A percentile compares a stretch with the other conserved stretches of the same genome.
These are phyloP conservation scores for Leptodactylus fuscus DNA, from an alignment of 2,113 vertebrate species.

Conservation along the genomic window DNA sequence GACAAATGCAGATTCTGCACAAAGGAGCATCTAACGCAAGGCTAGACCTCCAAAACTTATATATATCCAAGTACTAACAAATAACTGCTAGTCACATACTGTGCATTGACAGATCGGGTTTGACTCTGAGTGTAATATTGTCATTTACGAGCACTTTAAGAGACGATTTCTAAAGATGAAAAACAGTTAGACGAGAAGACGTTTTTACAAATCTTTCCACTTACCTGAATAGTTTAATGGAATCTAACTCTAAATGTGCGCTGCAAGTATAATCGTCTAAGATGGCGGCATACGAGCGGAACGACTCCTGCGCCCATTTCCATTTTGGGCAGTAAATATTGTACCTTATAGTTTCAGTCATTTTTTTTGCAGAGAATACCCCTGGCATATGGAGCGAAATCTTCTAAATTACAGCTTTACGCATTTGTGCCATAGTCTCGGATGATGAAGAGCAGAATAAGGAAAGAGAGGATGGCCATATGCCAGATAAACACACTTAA, in stretches of 20 bases:
- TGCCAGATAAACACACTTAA: conserved; percentile 53
- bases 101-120: no score
- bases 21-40: no score
- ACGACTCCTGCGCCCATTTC: not conserved
- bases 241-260: not conserved
- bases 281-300: not conserved
- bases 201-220: not conserved
- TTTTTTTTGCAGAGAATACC: conserved; percentile 14
- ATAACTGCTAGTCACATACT: not conserved
- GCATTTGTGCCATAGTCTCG: conserved; percentile 33
- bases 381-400: conserved; percentile 19
- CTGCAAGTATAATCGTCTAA: not conserved
- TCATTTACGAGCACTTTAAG: not conserved
- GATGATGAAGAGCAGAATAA: conserved; percentile 52
- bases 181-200: not conserved
- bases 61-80: not conserved
- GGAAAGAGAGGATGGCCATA: conserved; percentile 42
- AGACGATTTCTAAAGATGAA: not conserved
- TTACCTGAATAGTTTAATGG: not conserved
- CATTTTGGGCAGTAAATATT: not conserved
- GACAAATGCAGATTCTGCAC: no score
- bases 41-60: no score
- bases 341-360: conserved; percentile 3
- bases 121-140: not conserved
- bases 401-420: conserved; percentile 44